These are phyloP conservation scores for Notolepis coatsorum DNA, from an alignment of 2,797 vertebrate genomes.

Conservation along the genomic window DNA sequence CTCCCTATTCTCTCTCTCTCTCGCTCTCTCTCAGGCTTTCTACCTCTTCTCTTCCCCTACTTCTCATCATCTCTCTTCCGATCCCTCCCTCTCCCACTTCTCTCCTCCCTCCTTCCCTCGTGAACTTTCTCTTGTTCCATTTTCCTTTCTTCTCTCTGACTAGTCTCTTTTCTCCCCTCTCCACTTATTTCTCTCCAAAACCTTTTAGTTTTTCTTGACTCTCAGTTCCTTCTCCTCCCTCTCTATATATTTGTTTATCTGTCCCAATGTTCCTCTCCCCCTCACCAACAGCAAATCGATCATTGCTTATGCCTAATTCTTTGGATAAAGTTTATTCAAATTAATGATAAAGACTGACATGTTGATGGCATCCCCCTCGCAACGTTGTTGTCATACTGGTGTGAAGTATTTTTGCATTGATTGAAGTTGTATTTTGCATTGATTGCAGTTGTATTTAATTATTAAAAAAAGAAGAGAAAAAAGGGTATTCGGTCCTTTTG, in stretches of 20 bases:
- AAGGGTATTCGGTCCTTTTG: conserved; percentile 15
- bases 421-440: background rate
- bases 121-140: background rate
- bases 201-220: background rate
- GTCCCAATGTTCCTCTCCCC: background rate
- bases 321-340: conserved; percentile 17
- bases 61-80: conserved; percentile 13
- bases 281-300: conserved; percentile 15
- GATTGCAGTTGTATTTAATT: conserved; percentile 45
- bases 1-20: background rate
- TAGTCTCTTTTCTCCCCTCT: background rate
- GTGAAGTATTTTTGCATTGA: conserved; percentile 7
- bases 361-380: background rate
- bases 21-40: background rate
- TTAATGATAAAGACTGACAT: conserved; percentile 18
- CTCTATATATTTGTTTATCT: too few relatives aligned
- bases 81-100: background rate
- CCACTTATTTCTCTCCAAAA: background rate
- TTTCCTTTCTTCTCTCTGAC: conserved; percentile 7
- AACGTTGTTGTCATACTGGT: conserved; percentile 9
- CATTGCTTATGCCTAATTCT: conserved; percentile 20
- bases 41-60: background rate
- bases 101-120: background rate
- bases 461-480: conserved; percentile 59
- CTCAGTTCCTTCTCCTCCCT: background rate